A percentile compares a stretch with the other conserved stretches of the same genome.
phyloP scores from a whole-genome alignment of 2,888 invertebrate genomes.

The Protophormia terraenovae region DNA sequence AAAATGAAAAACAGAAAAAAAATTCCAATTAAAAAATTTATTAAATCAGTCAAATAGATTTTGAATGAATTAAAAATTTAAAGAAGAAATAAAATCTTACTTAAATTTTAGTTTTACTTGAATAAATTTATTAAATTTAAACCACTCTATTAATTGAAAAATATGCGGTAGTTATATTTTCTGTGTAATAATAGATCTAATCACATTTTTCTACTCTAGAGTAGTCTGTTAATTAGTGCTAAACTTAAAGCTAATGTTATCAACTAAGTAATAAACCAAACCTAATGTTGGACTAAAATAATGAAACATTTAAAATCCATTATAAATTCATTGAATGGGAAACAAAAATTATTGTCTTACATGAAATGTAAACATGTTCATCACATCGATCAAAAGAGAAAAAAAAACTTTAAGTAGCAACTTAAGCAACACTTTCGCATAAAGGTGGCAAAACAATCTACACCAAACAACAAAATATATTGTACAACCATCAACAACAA shows the following conservation, averaged over 20 bases:
- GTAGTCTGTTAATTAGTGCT: conserved; percentile 4
- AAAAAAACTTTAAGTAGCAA: conserved; percentile 11
- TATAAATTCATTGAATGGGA: conserved; percentile 50
- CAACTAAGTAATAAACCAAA: conserved; percentile 23
- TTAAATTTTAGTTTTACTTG: no score
- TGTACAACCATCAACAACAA: conserved; percentile 41
- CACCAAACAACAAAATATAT: conserved; percentile 42
- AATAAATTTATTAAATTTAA: no score
- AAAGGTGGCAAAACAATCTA: conserved; percentile 72
- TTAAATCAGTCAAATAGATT: no score
- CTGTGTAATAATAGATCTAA: not conserved
- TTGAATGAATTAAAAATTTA: no score
- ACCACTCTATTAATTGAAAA: no score
- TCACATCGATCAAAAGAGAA: conserved; percentile 76
- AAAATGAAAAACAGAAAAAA: no score
- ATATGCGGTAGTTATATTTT: no score
- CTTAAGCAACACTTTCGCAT: conserved; percentile 52
- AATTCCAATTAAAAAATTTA: no score
- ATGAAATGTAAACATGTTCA: conserved; percentile 77
- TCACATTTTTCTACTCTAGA: not conserved
- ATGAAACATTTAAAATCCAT: conserved; percentile 55
- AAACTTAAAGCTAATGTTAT: conserved; percentile 10
- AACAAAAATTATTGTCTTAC: conserved; percentile 78
- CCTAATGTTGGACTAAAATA: conserved; percentile 39
- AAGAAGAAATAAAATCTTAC: no score